Evolutionary conservation across 2,113 vertebrate species (phyloP), one percentile per base, ranked within the genome.

Genomic region (Sylvilagus bachmani): DNA sequence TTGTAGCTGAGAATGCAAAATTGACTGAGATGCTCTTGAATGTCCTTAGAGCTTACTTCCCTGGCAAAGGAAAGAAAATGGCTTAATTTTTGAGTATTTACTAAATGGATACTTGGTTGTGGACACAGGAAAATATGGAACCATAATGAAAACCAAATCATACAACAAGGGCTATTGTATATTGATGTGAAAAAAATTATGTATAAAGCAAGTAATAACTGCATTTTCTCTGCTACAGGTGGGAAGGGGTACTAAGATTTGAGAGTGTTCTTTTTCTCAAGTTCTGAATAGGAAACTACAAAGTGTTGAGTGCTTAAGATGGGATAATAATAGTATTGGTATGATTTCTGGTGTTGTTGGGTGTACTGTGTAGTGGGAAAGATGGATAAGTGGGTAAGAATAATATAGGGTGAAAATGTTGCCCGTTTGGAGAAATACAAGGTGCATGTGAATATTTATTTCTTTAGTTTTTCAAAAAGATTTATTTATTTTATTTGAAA

Each of bases 61-160:
- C 19, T 64, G n/a, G 31, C 17, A 84, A 89, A 91, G 2, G 29
- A 36, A 67, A 92, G 78, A 75, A 73, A 6, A 55, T 58, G 29
- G 9, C 12, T 90, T 70, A 64, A 64, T 77, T 95, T 89, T 90
- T 49, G 73, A 84, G 12, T 71, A 90, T 74, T 88, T 88, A 8
- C 17, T 92, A 33, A 92, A 69, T 6, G 0, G 73, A 49, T 79
- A 75, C 44, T 78, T 74, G n/a, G n/a, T 77, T 64, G 33, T 87
- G 10, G 49, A 29, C 6, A 49, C 12, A 58, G 62, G 91, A 87
- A 87, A 91, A 75, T 71, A 33, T 87, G 62, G 82, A 86, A 73
- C 49, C 4, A 16, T 44, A 55, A 38, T 44, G 31, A 94, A 91
- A 29, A 75, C 29, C 2, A 64, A 14, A 66, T 4, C 14, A 51